Base-by-base conservation (phyloP, 2,888 invertebrate genomes). In the Lithophane socia region DNA sequence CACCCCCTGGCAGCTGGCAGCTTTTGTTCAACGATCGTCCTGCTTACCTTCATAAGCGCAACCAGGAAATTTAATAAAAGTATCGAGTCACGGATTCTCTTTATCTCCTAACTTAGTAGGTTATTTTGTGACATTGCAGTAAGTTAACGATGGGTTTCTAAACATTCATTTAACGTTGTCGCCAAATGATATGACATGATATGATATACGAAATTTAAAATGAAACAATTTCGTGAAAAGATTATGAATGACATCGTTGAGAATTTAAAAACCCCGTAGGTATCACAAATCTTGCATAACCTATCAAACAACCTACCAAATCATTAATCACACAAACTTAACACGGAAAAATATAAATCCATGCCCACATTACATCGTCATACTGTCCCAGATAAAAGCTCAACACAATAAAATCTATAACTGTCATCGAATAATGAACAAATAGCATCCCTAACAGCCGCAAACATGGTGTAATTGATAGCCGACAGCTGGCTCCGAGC, bases 371-470 rank as follows among this genome's bases (percentile, higher is more conserved):
- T 54, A 70, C 44, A 70, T 64, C 56, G 68, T 73, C 18, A 65
- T 21, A 44, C 67, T 61, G 70, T 75, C 49, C 72, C 56, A 85
- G 85, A 91, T 88, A 87, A 88, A 79, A 65, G 49, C 49, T 42
- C 66, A 79, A 79, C 84, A 92, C 92, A 93, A 93, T 93, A 90
- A 92, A 93, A 93, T 92, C 91, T 93, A 92, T 95, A 94, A 96
- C 93, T 94, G 94, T 94, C 95, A 93, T 93, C 92, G 91, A 94
- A 96, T 96, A 95, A 95, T 92, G 92, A 93, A 93, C 93, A 92
- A 94, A 96, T 95, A 91, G 93, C 92, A 90, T 92, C 94, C 93
- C 94, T 93, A 95, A 95, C 94, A 93, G 94, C 94, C 95, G 93
- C 95, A 95, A 95, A 95, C 94, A 94, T 87, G 88, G 90, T 92